phyloP scores from a whole-genome alignment of 2,888 invertebrate species.

The Plemyria rubiginata region DNA sequence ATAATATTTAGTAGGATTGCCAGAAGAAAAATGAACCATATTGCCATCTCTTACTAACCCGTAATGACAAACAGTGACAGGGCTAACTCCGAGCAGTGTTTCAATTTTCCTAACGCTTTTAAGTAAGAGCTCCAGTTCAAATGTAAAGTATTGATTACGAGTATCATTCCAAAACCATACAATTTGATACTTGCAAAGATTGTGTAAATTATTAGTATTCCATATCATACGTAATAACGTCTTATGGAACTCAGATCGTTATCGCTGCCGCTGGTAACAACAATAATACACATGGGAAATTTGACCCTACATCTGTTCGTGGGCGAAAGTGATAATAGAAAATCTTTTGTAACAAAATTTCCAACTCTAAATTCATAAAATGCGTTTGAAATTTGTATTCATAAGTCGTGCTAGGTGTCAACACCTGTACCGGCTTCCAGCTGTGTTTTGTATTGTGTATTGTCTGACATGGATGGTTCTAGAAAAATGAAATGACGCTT shows the following conservation, averaged over 20 bases:
- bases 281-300: neutral
- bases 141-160: no score
- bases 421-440: neutral
- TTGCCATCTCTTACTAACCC: no score
- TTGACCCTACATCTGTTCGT: conserved; percentile 1
- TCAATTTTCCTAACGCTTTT: no score
- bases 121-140: no score
- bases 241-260: neutral
- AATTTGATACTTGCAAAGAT: no score
- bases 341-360: neutral
- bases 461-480: no score
- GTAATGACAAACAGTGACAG: no score
- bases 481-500: neutral
- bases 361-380: neutral
- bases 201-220: no score
- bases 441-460: neutral
- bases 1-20: no score
- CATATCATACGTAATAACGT: neutral
- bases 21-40: no score
- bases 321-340: conserved; percentile 6
- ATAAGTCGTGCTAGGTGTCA: neutral
- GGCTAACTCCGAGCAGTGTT: no score
- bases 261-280: neutral
- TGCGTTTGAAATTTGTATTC: neutral
- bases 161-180: no score